Conservation (phyloP, 2,113 vertebrate genomes). For the Paratilapia polleni region DNA sequence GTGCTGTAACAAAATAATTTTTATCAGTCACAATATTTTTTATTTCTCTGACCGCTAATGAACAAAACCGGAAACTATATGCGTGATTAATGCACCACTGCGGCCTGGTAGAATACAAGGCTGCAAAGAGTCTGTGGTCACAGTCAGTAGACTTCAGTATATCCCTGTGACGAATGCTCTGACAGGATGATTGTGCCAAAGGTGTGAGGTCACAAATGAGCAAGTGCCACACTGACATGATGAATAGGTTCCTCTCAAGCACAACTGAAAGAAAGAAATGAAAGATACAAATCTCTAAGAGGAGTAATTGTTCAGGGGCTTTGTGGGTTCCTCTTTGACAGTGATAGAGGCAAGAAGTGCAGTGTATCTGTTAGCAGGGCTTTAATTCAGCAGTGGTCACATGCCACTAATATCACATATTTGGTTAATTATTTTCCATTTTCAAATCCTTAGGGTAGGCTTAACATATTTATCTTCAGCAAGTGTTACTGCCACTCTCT, state of each 20-base stretch:
- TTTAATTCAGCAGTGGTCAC: constrained; percentile 33
- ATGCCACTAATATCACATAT: constrained; percentile 26
- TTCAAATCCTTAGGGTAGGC: not conserved
- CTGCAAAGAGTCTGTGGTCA: not conserved
- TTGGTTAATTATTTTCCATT: constrained; percentile 38
- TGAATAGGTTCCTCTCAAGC: constrained; percentile 49
- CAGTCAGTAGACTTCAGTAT: constrained; percentile 1
- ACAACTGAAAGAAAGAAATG: constrained; percentile 22
- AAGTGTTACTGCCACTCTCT: not conserved
- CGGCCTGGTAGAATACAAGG: not conserved
- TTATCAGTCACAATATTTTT: no score
- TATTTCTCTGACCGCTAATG: not conserved
- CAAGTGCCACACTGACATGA: constrained; percentile 46
- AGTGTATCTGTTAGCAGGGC: constrained; percentile 16
- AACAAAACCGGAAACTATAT: not conserved
- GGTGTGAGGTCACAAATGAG: constrained; percentile 50
- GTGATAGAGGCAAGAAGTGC: constrained; percentile 21
- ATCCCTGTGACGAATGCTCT: not conserved
- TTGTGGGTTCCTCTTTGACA: constrained; percentile 51
- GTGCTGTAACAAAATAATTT: not conserved
- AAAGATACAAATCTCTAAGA: constrained; percentile 55
- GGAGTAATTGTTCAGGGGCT: constrained; percentile 62
- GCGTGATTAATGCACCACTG: not conserved
- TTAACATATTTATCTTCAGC: constrained; percentile 34
- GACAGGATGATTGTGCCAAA: constrained; percentile 18